phyloP scores from a whole-genome alignment of 2,797 vertebrate species.

The Neostethus bicornis region DNA sequence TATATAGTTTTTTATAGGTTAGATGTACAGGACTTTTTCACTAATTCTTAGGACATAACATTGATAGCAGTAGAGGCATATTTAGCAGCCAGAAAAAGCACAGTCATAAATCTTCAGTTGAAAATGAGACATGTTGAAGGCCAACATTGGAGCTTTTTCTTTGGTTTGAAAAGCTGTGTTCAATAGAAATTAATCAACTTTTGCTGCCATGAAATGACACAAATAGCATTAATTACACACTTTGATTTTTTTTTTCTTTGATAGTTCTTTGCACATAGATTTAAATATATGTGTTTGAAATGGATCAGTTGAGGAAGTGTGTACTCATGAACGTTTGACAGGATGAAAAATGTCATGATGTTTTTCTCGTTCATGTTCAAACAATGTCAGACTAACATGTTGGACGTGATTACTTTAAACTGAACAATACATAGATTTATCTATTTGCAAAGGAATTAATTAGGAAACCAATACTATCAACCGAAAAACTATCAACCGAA shows the following conservation, averaged over 20 bases:
- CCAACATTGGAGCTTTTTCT: not conserved
- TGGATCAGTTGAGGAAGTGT: not conserved
- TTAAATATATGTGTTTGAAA: slow-evolving; percentile 5
- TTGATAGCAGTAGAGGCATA: not conserved
- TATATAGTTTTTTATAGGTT: not conserved
- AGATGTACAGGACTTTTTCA: not conserved
- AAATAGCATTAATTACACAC: not conserved
- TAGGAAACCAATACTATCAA: too few relatives aligned
- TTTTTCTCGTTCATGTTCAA: too few relatives aligned
- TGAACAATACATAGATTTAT: too few relatives aligned
- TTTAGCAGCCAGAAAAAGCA: not conserved
- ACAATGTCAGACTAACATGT: too few relatives aligned
- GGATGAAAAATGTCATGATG: too few relatives aligned
- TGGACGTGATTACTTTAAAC: too few relatives aligned
- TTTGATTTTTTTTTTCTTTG: not conserved
- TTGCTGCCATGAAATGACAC: not conserved
- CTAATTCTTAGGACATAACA: not conserved
- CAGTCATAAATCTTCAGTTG: not conserved
- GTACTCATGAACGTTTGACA: too few relatives aligned
- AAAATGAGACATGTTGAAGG: not conserved
- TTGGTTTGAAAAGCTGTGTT: slow-evolving; percentile 6
- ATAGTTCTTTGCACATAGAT: not conserved
- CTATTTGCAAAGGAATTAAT: too few relatives aligned
- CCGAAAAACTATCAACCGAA: too few relatives aligned
- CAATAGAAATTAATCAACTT: slow-evolving; percentile 1